Base-by-base conservation (phyloP, 2,797 vertebrate genomes). In the Intellagama lesueurii region DNA sequence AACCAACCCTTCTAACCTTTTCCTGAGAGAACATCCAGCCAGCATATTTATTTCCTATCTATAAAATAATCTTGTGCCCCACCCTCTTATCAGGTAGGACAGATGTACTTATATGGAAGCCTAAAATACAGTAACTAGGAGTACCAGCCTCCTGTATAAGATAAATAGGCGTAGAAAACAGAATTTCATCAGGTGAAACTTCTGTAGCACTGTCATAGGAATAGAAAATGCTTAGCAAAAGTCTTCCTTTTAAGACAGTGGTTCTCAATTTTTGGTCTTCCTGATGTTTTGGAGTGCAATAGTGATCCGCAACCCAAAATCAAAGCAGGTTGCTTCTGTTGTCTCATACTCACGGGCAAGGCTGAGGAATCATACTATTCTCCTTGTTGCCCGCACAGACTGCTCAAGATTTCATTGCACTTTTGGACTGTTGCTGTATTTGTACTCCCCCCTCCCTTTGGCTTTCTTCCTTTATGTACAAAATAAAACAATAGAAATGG, bases 1-100 rank as follows among this genome's bases (percentile, higher is more conserved):
- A 89, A 89, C 72, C 84, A 86, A 35, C 17, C 70, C 83, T 86
- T 47, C 69, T 86, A 89, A 89, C 83, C 77, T 44, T 89, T 86
- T 89, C 44, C 44, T 89, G 56, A 86, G 70, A 86, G 69, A 81
- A 81, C 77, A 75, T 28, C 69, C 32, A 89, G 44, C 16, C 44
- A 82, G 84, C 78, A 76, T 5, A 82, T 89, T 76, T 86, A 49
- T 30, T 30, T 69, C 17, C 69, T 81, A 86, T 82, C 88, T 86
- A 17, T n/a, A 81, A 89, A 7, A 70, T 85, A 76, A 86, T 81
- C 72, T 68, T 81, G 26, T 32, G 32, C 70, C 14, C 26, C 83
- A 86, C 70, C 88, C 26, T 86, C 60, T 68, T 66, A 76, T 81
- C 60, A 86, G 24, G 12, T 66, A 24, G 6, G 19, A 52, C 28